A percentile compares a stretch with the other conserved stretches of the same genome.
Evolutionary conservation across 2,797 vertebrate species (phyloP).

Genomic region (Pseudochirops corinnae): DNA sequence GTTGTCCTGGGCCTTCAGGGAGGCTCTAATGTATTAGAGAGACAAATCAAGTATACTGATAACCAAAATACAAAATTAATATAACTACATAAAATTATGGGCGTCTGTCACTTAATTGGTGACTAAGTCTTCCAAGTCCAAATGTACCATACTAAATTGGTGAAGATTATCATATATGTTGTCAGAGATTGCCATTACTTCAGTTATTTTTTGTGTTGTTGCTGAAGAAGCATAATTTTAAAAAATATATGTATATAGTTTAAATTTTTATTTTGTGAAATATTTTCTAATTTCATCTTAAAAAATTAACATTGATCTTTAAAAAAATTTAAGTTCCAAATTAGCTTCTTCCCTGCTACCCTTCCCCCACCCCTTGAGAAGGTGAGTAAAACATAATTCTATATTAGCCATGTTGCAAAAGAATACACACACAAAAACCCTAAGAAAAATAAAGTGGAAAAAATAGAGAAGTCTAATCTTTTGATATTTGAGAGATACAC

Average conservation of each 20-base stretch:
- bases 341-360: background rate
- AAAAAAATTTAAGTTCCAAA: background rate
- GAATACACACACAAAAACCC: background rate
- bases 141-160: background rate
- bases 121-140: background rate
- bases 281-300: background rate
- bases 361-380: background rate
- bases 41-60: background rate
- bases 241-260: background rate
- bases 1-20: background rate
- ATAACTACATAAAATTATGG: background rate
- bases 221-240: background rate
- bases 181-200: background rate
- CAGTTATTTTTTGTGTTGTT: background rate
- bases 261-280: background rate
- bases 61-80: background rate
- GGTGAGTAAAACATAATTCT: background rate
- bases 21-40: background rate
- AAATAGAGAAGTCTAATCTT: background rate
- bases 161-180: background rate
- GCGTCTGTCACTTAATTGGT: background rate
- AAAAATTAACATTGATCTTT: background rate
- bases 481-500: background rate
- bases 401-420: background rate
- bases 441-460: background rate